A percentile compares a stretch with the other conserved stretches of the same genome.
phyloP scores from a whole-genome alignment of 2,113 vertebrate species.

The Orthonyx spaldingii region DNA sequence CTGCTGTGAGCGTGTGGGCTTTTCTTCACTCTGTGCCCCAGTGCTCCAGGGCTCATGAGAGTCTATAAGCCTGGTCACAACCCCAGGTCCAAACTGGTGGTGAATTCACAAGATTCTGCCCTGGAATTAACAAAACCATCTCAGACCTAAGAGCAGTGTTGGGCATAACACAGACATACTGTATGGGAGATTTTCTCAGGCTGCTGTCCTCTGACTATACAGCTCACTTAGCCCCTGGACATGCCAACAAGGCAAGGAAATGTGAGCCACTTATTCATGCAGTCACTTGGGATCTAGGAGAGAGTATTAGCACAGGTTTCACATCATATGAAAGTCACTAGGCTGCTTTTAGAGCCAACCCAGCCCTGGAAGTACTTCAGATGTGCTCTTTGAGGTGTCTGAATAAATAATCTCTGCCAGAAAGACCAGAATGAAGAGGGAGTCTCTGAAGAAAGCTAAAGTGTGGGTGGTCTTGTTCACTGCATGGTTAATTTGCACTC shows the following conservation, averaged over 20 bases:
- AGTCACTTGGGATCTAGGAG: background rate
- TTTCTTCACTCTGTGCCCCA: background rate
- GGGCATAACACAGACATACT: rapidly evolving
- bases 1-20: background rate
- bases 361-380: background rate
- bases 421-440: background rate
- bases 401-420: background rate
- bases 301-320: background rate
- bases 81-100: background rate
- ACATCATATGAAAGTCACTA: background rate
- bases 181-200: background rate
- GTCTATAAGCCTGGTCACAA: background rate
- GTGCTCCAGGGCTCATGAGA: background rate
- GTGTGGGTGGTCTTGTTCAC: background rate
- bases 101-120: background rate
- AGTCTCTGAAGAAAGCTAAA: background rate
- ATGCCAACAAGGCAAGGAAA: background rate
- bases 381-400: background rate
- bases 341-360: background rate
- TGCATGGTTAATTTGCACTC: background rate
- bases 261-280: background rate
- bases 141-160: background rate
- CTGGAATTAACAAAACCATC: background rate
- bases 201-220: background rate
- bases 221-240: background rate